phyloP scores from a whole-genome alignment of 2,888 invertebrate species.

The Rosalia funebris region DNA sequence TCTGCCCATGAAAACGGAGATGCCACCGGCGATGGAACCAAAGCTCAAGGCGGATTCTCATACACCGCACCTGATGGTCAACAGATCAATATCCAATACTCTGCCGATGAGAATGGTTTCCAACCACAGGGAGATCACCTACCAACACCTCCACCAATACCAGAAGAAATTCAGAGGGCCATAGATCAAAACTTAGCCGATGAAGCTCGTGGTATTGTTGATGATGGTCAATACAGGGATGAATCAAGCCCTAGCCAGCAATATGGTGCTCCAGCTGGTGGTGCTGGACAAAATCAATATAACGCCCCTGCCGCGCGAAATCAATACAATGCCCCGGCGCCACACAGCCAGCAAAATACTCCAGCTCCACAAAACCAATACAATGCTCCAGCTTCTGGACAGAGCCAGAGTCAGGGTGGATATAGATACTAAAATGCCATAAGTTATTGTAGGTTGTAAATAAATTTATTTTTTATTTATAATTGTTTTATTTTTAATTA shows the following conservation, averaged over 20 bases:
- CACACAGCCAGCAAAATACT: neutral
- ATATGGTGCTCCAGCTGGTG: conserved; percentile 13
- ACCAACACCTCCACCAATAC: conserved; percentile 70
- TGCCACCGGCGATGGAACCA: conserved; percentile 43
- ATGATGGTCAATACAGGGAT: conserved; percentile 46
- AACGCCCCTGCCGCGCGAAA: conserved; percentile 27
- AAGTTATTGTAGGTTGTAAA: conserved; percentile 13
- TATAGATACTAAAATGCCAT: conserved; percentile 34
- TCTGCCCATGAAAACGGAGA: conserved; percentile 55
- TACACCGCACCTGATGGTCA: conserved; percentile 57
- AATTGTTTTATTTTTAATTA: neutral
- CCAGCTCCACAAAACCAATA: conserved; percentile 1
- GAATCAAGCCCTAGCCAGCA: conserved; percentile 15
- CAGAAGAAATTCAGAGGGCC: conserved; percentile 66
- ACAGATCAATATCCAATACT: conserved; percentile 58
- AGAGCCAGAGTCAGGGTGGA: conserved; percentile 24
- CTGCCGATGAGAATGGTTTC: conserved; percentile 70
- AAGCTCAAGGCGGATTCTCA: conserved; percentile 54
- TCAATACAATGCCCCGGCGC: conserved; percentile 13
- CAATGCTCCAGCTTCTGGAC: neutral
- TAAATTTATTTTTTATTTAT: conserved; percentile 13
- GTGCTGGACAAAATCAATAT: conserved; percentile 3
- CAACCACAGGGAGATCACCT: conserved; percentile 67
- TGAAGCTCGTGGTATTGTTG: conserved; percentile 46
- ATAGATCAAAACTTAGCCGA: conserved; percentile 49